Evolutionary conservation across 2,797 vertebrate species (phyloP).

Genomic region (Harpagifer antarcticus): DNA sequence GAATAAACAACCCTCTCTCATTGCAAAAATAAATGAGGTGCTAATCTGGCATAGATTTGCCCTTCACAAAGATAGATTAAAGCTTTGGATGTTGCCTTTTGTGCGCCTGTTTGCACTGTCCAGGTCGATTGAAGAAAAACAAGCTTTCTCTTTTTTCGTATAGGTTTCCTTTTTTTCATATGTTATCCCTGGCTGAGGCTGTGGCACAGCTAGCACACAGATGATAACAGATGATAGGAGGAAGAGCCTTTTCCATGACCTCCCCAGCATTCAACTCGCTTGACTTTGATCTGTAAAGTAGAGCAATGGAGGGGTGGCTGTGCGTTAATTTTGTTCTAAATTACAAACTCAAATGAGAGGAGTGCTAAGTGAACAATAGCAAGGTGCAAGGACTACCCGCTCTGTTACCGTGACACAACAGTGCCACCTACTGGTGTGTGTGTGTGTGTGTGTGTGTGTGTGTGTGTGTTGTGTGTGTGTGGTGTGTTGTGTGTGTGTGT

Average conservation of each 20-base stretch:
- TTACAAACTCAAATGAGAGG: conserved; percentile 67
- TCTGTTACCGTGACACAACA: conserved; percentile 56
- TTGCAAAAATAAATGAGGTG: conserved; percentile 23
- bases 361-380: conserved; percentile 58
- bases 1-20: conserved; percentile 7
- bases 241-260: conserved; percentile 55
- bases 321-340: conserved; percentile 66
- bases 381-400: conserved; percentile 8
- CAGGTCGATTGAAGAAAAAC: conserved; percentile 11
- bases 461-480: conserved; percentile 1
- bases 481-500: not conserved
- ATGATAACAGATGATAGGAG: conserved; percentile 57
- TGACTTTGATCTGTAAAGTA: conserved; percentile 77
- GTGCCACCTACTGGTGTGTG: conserved; percentile 65
- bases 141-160: conserved; percentile 11
- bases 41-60: conserved; percentile 13
- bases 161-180: conserved; percentile 26
- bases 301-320: conserved; percentile 54
- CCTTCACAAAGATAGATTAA: conserved; percentile 24
- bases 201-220: conserved; percentile 33
- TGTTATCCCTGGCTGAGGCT: conserved; percentile 40
- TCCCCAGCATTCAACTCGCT: conserved; percentile 66
- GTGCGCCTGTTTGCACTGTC: conserved; percentile 15
- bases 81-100: conserved; percentile 9
- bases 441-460: not conserved